phyloP scores from a whole-genome alignment of 1,140 invertebrate species.

The Leptonema lineaticorne region DNA sequence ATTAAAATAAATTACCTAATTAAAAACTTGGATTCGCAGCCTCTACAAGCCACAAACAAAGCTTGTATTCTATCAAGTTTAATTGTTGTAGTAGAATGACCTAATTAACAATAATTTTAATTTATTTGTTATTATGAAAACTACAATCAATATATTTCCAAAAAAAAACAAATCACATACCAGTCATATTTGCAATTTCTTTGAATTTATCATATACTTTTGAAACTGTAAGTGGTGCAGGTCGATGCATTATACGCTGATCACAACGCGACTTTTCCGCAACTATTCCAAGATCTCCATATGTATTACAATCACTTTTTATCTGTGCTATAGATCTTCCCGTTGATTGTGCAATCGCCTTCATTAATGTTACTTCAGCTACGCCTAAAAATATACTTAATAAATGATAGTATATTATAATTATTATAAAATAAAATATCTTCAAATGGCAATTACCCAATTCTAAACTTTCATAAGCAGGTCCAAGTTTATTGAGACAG shows the following conservation, averaged over 20 bases:
- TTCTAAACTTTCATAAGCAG: slow-evolving; percentile 82
- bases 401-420: slow-evolving; percentile 34
- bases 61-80: slow-evolving; percentile 92
- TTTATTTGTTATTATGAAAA: not conserved
- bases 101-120: slow-evolving; percentile 51
- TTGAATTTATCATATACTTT: slow-evolving; percentile 84
- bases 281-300: slow-evolving; percentile 90
- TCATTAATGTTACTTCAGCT: slow-evolving; percentile 91
- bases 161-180: slow-evolving; percentile 48
- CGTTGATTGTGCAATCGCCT: slow-evolving; percentile 91
- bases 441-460: slow-evolving; percentile 44
- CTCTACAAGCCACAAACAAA: slow-evolving; percentile 89
- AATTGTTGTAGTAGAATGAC: slow-evolving; percentile 67
- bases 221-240: slow-evolving; percentile 64
- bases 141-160: too few relatives aligned
- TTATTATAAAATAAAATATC: slow-evolving; percentile 17
- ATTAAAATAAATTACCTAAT: slow-evolving; percentile 62
- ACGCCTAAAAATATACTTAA: slow-evolving; percentile 63
- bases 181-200: slow-evolving; percentile 88
- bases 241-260: slow-evolving; percentile 86
- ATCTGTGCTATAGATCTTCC: slow-evolving; percentile 85
- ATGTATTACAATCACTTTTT: slow-evolving; percentile 74
- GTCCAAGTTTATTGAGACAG: slow-evolving; percentile 93
- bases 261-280: slow-evolving; percentile 87
- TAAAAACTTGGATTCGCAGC: slow-evolving; percentile 89